Percentiles rank a stretch among this genome's conserved stretches.
Evolutionary conservation across 2,888 invertebrate genomes (phyloP).

Genomic region (Rotaria macrura): DNA sequence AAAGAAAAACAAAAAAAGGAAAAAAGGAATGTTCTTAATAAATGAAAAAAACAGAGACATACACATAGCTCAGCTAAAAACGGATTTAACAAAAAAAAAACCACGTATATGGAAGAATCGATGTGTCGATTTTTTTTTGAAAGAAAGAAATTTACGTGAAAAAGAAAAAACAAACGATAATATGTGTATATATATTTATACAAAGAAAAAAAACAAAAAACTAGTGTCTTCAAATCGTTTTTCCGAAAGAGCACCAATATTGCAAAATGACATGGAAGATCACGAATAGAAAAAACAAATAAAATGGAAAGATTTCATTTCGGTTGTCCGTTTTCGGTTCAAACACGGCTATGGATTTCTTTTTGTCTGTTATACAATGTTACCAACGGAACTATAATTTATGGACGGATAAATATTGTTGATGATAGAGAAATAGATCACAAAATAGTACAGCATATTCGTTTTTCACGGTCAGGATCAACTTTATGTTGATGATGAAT

Average conservation of each 20-base stretch:
- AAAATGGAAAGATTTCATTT: no score
- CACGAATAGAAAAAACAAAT: no score
- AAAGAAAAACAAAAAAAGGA: neutral
- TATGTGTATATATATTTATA: neutral
- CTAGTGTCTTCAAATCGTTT: neutral
- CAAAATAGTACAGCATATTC: conserved; percentile 12
- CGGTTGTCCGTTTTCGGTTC: neutral
- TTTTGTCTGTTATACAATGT: neutral
- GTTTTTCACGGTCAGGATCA: neutral
- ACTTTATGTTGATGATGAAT: neutral
- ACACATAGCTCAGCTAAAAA: neutral
- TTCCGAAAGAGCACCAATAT: neutral
- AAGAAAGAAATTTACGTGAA: neutral
- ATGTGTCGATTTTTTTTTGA: neutral
- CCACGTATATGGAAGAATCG: neutral
- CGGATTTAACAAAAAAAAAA: neutral
- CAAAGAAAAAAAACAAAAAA: neutral
- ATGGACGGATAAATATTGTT: neutral
- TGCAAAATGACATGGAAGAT: neutral
- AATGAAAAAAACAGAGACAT: neutral
- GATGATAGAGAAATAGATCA: neutral
- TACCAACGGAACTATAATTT: neutral
- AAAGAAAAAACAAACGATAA: neutral
- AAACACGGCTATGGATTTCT: neutral
- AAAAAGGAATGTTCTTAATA: neutral